These are phyloP conservation scores for Poeciliopsis presidionis DNA, from an alignment of 2,797 vertebrate species.

Conservation along the genomic window DNA sequence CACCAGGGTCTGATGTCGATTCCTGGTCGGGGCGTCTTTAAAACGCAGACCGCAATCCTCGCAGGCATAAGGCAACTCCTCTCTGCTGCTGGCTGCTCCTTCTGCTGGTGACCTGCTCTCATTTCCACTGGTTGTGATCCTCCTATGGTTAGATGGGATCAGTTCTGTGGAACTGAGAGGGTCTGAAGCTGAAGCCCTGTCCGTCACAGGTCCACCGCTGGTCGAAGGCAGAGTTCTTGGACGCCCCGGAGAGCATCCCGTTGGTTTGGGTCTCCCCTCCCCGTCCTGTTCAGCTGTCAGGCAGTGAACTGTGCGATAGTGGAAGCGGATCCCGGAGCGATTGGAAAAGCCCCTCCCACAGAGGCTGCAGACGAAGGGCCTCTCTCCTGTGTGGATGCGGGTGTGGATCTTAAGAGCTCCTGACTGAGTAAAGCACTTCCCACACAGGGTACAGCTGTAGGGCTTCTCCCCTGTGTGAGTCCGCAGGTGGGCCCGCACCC, in stretches of 20 bases:
- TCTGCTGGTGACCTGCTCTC: slow-evolving; percentile 39
- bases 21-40: slow-evolving; percentile 80
- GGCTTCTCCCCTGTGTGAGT: slow-evolving; percentile 86
- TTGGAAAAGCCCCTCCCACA: slow-evolving; percentile 84
- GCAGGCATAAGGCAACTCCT: slow-evolving; percentile 70
- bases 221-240: slow-evolving; percentile 52
- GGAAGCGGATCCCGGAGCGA: slow-evolving; percentile 82
- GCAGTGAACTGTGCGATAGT: slow-evolving; percentile 81
- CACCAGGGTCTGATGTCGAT: slow-evolving; percentile 78
- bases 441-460: slow-evolving; percentile 82
- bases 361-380: slow-evolving; percentile 80
- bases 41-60: slow-evolving; percentile 84
- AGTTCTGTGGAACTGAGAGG: slow-evolving; percentile 16
- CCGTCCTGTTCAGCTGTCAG: slow-evolving; percentile 60
- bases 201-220: background rate
- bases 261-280: slow-evolving; percentile 43
- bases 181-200: background rate
- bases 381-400: slow-evolving; percentile 84
- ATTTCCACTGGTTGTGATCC: background rate
- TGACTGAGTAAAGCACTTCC: slow-evolving; percentile 86
- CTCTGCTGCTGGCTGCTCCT: slow-evolving; percentile 26
- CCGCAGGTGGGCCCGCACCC: slow-evolving; percentile 82
- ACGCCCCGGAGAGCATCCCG: slow-evolving; percentile 49
- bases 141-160: background rate
- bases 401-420: slow-evolving; percentile 84